phyloP scores from a whole-genome alignment of 2,888 invertebrate species.

The Mythimna impura region DNA sequence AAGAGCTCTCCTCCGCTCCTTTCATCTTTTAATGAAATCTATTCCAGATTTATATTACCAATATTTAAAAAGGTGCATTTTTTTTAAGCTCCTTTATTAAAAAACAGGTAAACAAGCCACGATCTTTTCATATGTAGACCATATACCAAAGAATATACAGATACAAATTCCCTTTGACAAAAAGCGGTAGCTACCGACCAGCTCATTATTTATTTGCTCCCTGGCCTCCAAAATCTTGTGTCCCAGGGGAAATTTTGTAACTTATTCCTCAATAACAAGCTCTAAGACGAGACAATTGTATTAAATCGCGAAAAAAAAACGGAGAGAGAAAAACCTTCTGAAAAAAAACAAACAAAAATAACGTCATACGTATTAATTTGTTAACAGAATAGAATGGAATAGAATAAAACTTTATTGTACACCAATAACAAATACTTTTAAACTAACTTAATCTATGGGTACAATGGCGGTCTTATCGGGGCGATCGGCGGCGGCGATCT shows the following conservation, averaged over 20 bases:
- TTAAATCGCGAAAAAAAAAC: constrained; percentile 15
- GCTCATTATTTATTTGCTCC: constrained; percentile 51
- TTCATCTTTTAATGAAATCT: no score
- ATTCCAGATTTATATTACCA: no score
- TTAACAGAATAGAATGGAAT: no score
- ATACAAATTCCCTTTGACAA: constrained; percentile 44
- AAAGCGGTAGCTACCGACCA: constrained; percentile 13
- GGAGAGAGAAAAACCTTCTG: background rate
- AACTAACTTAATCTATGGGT: no score
- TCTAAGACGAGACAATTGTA: constrained; percentile 38
- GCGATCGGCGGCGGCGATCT: no score
- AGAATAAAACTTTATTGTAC: no score
- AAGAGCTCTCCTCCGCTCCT: no score
- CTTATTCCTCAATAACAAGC: constrained; percentile 49
- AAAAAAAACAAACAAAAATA: background rate
- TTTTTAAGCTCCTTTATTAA: background rate
- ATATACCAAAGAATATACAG: background rate
- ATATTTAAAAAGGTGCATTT: background rate
- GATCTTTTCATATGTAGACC: background rate
- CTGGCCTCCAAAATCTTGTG: constrained; percentile 20
- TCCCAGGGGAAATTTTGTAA: constrained; percentile 49
- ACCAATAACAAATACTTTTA: no score
- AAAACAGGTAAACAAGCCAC: background rate
- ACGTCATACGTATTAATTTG: background rate
- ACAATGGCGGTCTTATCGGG: no score